Evolutionary conservation across 2,113 vertebrate species (phyloP).

Genomic region (Bucco capensis): DNA sequence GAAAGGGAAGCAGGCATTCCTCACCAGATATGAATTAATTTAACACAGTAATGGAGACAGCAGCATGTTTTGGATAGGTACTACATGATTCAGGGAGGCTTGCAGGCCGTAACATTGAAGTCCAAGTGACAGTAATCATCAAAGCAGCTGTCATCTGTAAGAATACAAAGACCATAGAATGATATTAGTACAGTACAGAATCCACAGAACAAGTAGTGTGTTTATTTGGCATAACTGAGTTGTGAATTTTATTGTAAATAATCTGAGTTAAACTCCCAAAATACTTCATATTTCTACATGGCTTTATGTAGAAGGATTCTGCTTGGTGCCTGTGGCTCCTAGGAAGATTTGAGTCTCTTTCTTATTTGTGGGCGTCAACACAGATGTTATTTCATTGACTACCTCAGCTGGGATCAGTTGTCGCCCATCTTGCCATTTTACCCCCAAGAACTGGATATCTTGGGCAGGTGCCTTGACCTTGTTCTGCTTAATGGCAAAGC

Average conservation of each 20-base stretch:
- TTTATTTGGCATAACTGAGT: background rate
- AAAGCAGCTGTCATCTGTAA: background rate
- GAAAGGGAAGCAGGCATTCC: conserved; percentile 75
- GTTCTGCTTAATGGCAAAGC: too few species aligned
- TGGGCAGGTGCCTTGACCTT: too few species aligned
- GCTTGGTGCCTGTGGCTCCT: too few species aligned
- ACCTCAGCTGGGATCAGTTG: too few species aligned
- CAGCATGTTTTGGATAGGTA: background rate
- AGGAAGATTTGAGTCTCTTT: too few species aligned
- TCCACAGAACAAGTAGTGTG: background rate
- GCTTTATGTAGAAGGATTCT: background rate
- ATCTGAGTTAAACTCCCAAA: background rate
- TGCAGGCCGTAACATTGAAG: background rate
- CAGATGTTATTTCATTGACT: too few species aligned
- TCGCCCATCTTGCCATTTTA: too few species aligned
- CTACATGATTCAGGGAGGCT: background rate
- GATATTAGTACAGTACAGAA: background rate
- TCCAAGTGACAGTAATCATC: background rate
- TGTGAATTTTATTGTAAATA: background rate
- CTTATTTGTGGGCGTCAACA: too few species aligned
- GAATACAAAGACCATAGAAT: background rate
- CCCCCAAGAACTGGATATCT: too few species aligned
- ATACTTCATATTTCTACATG: background rate
- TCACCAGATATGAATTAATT: conserved; percentile 62
- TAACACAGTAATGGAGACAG: conserved; percentile 30